Base-by-base conservation (phyloP, 2,888 invertebrate species). In the Orchesellides sinensis region DNA sequence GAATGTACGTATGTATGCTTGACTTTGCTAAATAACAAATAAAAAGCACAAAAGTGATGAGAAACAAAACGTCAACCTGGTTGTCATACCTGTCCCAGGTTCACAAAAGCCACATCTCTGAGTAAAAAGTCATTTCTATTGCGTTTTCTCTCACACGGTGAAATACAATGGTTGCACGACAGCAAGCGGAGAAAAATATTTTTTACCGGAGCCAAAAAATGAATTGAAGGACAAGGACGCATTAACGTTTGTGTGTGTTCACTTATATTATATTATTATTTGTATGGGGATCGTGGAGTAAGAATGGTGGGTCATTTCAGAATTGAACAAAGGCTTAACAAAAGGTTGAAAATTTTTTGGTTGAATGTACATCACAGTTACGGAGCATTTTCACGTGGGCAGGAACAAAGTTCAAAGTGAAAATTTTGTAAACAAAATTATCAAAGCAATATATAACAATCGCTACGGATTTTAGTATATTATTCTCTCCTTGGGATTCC, bases 21-120 rank as follows among this genome's bases (percentile, higher is more conserved):
- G 47, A 47, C 47, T 47, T 47, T 47, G 10, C 6, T 35, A 35
- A 47, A 17, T 17, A 47, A 47, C 47, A 47, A 47, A 47, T 47
- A 47, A 3, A 52, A 2, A 52, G 32, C n/a, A 32, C 29, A 52
- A 65, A 6, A 35, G 47, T 14, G 27, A 77, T 47, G 63, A 23
- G 52, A 63, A 69, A 29, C 54, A 77, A 74, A 68, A 66, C 27
- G 78, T 61, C 78, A 69, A 59, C 68, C 59, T 40, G 29, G 69
- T 78, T 56, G 68, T 59, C 77, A 59, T 78, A 61, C 69, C 69
- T 78, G 69, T 78, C 78, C 40, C 56, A 23, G 29, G 21, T 63
- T 61, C 32, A 32, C 47, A 32, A 61, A 72, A 61, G 49, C 29
- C 45, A 27, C 14, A 49, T n/a, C 0, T 63, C 63, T 74, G 63